phyloP scores from a whole-genome alignment of 2,888 invertebrate species.

The Drosophila birchii region DNA sequence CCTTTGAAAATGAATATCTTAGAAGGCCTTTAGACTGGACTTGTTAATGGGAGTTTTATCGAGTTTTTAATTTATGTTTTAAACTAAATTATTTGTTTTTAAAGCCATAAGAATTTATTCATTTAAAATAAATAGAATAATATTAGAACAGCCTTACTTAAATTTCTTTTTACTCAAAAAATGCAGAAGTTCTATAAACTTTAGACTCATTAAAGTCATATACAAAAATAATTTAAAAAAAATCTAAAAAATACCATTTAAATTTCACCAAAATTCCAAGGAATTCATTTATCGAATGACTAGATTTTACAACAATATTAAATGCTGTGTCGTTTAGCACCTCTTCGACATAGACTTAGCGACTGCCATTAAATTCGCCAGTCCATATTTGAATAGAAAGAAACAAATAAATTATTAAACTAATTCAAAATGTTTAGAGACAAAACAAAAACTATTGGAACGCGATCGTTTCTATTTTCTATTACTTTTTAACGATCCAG shows the following conservation, averaged over 20 bases:
- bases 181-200: not conserved
- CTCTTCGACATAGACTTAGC: not conserved
- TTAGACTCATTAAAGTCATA: not conserved
- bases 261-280: not conserved
- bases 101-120: too few relatives aligned
- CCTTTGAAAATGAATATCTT: not conserved
- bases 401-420: conserved; percentile 37
- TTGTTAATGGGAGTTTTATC: not conserved
- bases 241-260: not conserved
- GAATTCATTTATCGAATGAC: not conserved
- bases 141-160: too few relatives aligned
- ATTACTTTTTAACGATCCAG: conserved; percentile 23
- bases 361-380: conserved; percentile 1
- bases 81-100: too few relatives aligned
- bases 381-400: conserved; percentile 1
- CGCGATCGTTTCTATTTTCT: conserved; percentile 25
- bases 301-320: not conserved
- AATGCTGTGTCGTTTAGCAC: not conserved
- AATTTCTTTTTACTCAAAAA: too few relatives aligned
- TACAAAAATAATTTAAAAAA: not conserved
- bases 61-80: too few relatives aligned
- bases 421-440: conserved; percentile 27
- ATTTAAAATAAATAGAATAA: too few relatives aligned
- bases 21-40: not conserved
- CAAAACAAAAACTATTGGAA: conserved; percentile 35